Conservation (phyloP, 1,140 invertebrate species). For the Onthophagus taurus region DNA sequence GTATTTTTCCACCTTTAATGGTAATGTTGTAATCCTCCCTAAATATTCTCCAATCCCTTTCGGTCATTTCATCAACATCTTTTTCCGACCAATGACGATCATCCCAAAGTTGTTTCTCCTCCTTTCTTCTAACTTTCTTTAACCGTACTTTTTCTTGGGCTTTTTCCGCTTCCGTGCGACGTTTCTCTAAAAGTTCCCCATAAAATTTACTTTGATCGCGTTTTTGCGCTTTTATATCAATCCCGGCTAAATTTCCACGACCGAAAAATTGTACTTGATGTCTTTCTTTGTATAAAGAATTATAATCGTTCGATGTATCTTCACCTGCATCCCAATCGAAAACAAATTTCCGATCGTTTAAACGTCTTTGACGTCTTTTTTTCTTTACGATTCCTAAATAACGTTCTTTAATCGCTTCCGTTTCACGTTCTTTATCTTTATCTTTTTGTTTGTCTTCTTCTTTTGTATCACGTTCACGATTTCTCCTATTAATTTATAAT, state of each 20-base stretch:
- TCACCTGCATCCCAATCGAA: constrained; percentile 99
- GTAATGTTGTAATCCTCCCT: constrained; percentile 99
- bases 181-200: constrained; percentile 88
- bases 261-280: constrained; percentile 97
- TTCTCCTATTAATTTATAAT: constrained; percentile 14
- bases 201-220: constrained; percentile 98
- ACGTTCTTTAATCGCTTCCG: constrained; percentile 87
- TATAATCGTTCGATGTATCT: constrained; percentile 97
- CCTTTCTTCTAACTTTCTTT: constrained; percentile 89
- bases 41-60: constrained; percentile 99
- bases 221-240: constrained; percentile 96
- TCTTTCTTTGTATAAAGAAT: constrained; percentile 90
- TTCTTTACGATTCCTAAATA: constrained; percentile 94
- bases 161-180: constrained; percentile 94
- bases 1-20: constrained; percentile 95
- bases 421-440: constrained; percentile 85
- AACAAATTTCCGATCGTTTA: constrained; percentile 99
- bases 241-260: constrained; percentile 93
- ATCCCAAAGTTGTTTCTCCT: constrained; percentile 98
- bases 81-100: constrained; percentile 99
- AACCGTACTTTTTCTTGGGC: constrained; percentile 92
- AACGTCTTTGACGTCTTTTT: constrained; percentile 78
- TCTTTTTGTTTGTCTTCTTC: constrained; percentile 42
- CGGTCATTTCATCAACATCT: constrained; percentile 89
- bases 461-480: constrained; percentile 41